A percentile compares a stretch with the other conserved stretches of the same genome.
phyloP scores from a whole-genome alignment of 2,888 invertebrate genomes.

The Amphimallon solstitiale region DNA sequence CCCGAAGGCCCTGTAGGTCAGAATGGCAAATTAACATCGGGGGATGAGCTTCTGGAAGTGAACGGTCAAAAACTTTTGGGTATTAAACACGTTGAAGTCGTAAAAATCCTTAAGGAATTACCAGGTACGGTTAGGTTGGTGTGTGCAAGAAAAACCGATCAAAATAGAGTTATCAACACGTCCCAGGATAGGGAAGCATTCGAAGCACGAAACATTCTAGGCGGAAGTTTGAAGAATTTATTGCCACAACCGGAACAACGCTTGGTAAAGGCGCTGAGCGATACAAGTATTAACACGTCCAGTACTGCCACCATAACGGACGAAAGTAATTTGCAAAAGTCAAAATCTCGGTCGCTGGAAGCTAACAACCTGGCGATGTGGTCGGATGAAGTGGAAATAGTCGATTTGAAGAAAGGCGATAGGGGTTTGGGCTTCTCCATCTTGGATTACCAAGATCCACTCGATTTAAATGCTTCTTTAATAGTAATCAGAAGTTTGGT shows the following conservation, averaged over 20 bases:
- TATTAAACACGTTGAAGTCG: slow-evolving; percentile 95
- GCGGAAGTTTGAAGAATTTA: slow-evolving; percentile 87
- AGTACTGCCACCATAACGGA: slow-evolving; percentile 83
- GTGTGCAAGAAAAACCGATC: slow-evolving; percentile 79
- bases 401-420: slow-evolving; percentile 92
- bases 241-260: slow-evolving; percentile 64
- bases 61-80: slow-evolving; percentile 93
- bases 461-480: slow-evolving; percentile 93
- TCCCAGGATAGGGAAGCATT: slow-evolving; percentile 83
- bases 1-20: slow-evolving; percentile 96
- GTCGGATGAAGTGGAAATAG: slow-evolving; percentile 92
- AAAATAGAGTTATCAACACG: slow-evolving; percentile 76
- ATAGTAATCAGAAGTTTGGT: slow-evolving; percentile 90
- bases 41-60: slow-evolving; percentile 96
- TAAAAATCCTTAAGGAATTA: slow-evolving; percentile 92
- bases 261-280: slow-evolving; percentile 93
- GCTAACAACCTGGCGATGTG: slow-evolving; percentile 97
- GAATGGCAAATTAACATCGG: slow-evolving; percentile 89
- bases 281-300: slow-evolving; percentile 90
- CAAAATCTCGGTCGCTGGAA: slow-evolving; percentile 91
- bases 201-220: slow-evolving; percentile 83
- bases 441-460: slow-evolving; percentile 96
- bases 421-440: slow-evolving; percentile 98
- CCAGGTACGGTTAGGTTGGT: slow-evolving; percentile 92
- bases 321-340: slow-evolving; percentile 72